phyloP scores from a whole-genome alignment of 1,140 invertebrate species.

The Portunus trituberculatus region DNA sequence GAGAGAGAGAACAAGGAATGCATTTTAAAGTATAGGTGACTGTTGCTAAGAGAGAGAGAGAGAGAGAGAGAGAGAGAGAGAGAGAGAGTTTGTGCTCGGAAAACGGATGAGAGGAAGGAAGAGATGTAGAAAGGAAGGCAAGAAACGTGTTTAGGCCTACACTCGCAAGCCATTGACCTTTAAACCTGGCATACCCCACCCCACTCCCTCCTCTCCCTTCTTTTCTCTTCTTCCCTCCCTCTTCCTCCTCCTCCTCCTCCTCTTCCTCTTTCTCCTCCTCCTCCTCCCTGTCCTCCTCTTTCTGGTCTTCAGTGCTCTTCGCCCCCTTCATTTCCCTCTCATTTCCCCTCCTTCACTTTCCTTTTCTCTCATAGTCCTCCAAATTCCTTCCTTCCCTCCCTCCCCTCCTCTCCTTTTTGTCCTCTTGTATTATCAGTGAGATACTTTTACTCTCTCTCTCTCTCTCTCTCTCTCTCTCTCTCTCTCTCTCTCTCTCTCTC shows the following conservation, averaged over 20 bases:
- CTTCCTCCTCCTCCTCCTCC: background rate
- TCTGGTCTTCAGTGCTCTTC: background rate
- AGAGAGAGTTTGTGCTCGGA: background rate
- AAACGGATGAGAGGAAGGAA: background rate
- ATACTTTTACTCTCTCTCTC: background rate
- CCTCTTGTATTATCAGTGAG: background rate
- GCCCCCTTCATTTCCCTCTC: background rate
- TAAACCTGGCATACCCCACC: background rate
- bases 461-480: background rate
- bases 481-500: too few species aligned
- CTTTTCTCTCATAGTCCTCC: background rate
- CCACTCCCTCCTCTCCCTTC: background rate
- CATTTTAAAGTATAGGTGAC: background rate
- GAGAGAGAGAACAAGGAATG: background rate
- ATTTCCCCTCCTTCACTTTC: background rate
- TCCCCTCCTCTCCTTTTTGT: background rate
- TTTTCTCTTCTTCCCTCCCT: background rate
- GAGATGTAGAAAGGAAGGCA: background rate
- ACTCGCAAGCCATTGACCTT: background rate
- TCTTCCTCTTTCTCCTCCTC: background rate
- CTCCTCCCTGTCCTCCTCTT: background rate
- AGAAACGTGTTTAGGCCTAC: background rate
- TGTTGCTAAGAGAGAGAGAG: background rate
- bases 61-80: slow-evolving; percentile 9
- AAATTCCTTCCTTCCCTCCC: background rate